Conservation (phyloP, 2,888 invertebrate genomes). For the Drosophila phalerata region DNA sequence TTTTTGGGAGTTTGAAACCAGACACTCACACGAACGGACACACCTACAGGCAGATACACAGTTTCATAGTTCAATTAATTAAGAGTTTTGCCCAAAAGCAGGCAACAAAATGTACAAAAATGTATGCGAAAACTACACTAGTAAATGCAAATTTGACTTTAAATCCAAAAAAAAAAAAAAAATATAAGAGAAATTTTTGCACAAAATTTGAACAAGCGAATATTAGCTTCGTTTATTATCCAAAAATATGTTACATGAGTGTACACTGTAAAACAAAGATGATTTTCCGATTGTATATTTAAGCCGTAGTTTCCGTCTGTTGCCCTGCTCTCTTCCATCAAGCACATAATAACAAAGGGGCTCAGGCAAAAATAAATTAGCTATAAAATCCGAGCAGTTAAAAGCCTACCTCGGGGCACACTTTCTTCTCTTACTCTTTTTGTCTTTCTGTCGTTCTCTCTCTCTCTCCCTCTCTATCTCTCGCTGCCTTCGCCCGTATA, state of each 20-base stretch:
- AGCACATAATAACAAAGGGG: constrained; percentile 48
- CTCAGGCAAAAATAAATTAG: constrained; percentile 69
- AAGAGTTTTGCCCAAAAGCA: background rate
- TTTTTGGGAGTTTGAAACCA: background rate
- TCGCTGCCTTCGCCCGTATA: constrained; percentile 28
- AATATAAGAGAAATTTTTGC: background rate
- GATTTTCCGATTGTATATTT: constrained; percentile 1
- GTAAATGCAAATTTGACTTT: background rate
- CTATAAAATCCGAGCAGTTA: constrained; percentile 69
- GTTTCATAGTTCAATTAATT: background rate
- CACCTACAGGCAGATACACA: background rate
- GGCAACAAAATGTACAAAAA: background rate
- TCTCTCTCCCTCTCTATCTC: background rate
- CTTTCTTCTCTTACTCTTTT: background rate
- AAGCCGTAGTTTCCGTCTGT: background rate
- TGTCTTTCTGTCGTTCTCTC: too few relatives aligned
- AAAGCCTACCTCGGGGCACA: constrained; percentile 61
- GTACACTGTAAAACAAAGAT: constrained; percentile 8
- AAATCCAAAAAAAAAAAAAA: background rate
- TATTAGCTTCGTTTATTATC: background rate
- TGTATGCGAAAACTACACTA: background rate
- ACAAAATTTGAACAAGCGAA: background rate
- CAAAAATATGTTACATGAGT: background rate
- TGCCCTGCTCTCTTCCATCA: background rate
- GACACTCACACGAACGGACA: background rate